Evolutionary conservation across 2,113 vertebrate genomes (phyloP), one percentile per base, ranked within the genome.

Genomic region (Callaeas wilsoni): DNA sequence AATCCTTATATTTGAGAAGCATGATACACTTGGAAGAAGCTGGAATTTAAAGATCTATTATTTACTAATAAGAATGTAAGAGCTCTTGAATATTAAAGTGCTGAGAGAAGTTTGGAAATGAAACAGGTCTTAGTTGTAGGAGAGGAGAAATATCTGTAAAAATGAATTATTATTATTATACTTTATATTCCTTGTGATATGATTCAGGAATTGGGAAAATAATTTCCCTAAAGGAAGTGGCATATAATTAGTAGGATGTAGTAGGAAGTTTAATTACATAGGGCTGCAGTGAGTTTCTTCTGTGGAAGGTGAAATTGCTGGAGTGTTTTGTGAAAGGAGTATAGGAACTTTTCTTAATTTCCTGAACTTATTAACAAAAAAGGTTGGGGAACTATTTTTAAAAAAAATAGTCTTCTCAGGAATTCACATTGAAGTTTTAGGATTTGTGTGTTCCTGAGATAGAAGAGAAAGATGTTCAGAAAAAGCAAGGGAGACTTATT

Each of bases 161-260:
- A 95, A 76, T 82, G 79, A 83, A 84, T 89, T 41, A 37, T 35
- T 49, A 69, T 76, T 94, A 93, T 73, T 88, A 77, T 41, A 42
- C 14, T 44, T 90, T 35, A 42, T 8, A 76, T 59, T 81, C 85
- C 42, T 80, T 67, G 18, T 85, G 13, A 68, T 57, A 74, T 32
- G 18, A 79, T 62, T 75, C 32, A 56, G n/a, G 26, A 80, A 64
- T n/a, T 68, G 14, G 39, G 16, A 84, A 63, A 93, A 94, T 84
- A 70, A 92, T 93, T 95, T 96, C 52, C 68, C 60, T 71, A 78
- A 96, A 94, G 71, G 37, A 95, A 89, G 41, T 29, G 41, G 16
- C 41, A 57, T 52, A 46, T 95, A 90, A 93, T 94, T 84, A 90
- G 35, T 18, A 64, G 37, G 20, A n/a, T 90, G 53, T 39, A 49